Evolutionary conservation across 2,888 invertebrate genomes (phyloP).

Genomic region (Pelosia muscerda): DNA sequence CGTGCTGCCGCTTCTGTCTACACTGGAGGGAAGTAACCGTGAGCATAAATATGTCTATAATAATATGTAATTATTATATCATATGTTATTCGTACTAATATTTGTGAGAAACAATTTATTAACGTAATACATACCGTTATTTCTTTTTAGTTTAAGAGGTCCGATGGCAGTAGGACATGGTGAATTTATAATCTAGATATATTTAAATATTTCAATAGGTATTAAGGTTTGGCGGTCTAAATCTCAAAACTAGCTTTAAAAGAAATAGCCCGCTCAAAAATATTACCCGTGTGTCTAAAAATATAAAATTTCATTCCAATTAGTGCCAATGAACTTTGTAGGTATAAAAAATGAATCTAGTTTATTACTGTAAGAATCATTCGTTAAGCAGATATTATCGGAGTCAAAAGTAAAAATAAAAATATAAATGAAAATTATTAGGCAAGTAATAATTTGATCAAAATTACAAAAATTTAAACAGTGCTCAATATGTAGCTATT

Average conservation of each 20-base stretch:
- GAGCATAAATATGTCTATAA: no score
- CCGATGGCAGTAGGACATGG: not conserved
- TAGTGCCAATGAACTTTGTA: not conserved
- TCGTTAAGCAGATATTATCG: not conserved
- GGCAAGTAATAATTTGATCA: no score
- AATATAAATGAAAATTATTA: no score
- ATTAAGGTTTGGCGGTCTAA: not conserved
- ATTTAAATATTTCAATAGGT: not conserved
- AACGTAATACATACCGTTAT: not conserved
- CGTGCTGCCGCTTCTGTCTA: no score
- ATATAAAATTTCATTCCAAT: not conserved
- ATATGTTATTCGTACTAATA: not conserved
- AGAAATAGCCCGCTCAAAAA: not conserved
- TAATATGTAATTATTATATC: no score
- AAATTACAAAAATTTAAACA: no score
- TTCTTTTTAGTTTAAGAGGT: not conserved
- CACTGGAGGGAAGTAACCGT: no score
- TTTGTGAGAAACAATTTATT: not conserved
- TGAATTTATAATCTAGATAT: not conserved
- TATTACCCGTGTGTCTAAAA: not conserved
- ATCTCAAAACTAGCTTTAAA: not conserved
- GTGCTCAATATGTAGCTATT: no score
- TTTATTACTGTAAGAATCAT: not conserved
- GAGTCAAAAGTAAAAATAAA: not conserved
- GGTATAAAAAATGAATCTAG: not conserved